phyloP scores from a whole-genome alignment of 2,797 vertebrate species.

The Gephyroberyx darwinii region DNA sequence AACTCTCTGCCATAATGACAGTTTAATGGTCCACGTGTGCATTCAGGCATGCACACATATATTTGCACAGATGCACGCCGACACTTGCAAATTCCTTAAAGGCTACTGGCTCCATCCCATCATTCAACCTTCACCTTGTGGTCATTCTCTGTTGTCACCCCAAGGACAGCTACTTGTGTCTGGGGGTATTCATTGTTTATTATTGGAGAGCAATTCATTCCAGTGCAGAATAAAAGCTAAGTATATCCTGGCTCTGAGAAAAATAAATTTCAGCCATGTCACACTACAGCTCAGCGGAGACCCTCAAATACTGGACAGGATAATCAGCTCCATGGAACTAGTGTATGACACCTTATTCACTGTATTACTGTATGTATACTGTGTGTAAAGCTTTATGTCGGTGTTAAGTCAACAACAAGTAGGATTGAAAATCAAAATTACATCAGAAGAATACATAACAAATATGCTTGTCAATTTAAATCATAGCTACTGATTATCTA shows the following conservation, averaged over 20 bases:
- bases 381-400: background rate
- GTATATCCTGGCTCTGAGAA: constrained; percentile 49
- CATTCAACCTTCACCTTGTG: constrained; percentile 23
- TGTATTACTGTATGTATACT: no score
- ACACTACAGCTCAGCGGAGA: constrained; percentile 12
- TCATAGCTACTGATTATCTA: background rate
- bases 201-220: constrained; percentile 47
- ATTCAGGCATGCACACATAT: background rate
- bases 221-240: constrained; percentile 51
- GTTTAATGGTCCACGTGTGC: constrained; percentile 1
- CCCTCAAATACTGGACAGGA: constrained; percentile 2
- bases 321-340: constrained; percentile 1
- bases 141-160: constrained; percentile 16
- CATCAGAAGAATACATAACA: background rate
- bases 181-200: constrained; percentile 45
- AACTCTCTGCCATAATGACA: constrained; percentile 1
- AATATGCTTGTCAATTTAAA: background rate
- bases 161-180: constrained; percentile 40
- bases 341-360: background rate
- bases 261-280: constrained; percentile 34
- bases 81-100: constrained; percentile 29
- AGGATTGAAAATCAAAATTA: background rate
- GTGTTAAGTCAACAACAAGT: background rate
- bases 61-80: constrained; percentile 29
- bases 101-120: constrained; percentile 23